Percentiles rank a stretch among this genome's conserved stretches.
Conservation (phyloP, 2,113 vertebrate genomes). For the Clinocottus analis region DNA sequence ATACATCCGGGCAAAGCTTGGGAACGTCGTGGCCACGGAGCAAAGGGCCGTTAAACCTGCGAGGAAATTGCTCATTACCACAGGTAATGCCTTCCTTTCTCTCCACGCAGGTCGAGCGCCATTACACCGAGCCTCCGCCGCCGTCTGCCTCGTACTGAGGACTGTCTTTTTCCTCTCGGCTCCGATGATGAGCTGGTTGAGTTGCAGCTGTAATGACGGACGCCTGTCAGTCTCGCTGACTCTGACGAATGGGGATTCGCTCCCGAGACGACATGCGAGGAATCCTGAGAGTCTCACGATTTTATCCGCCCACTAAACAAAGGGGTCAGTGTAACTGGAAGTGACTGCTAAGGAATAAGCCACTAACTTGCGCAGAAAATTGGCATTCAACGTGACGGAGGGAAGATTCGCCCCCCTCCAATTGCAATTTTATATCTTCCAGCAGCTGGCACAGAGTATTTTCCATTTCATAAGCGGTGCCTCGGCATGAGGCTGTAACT, state of each 20-base stretch:
- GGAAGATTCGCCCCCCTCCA: constrained; percentile 15
- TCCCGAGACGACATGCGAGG: constrained; percentile 28
- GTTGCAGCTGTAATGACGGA: constrained; percentile 63
- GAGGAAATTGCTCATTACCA: constrained; percentile 68
- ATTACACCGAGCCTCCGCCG: constrained; percentile 23
- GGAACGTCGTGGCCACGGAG: constrained; percentile 33
- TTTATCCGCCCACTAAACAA: constrained; percentile 52
- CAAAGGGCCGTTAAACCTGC: constrained; percentile 53
- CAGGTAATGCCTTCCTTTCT: constrained; percentile 35
- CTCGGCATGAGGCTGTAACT: constrained; percentile 28
- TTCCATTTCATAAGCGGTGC: constrained; percentile 45
- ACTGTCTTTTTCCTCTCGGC: constrained; percentile 48
- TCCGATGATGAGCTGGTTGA: constrained; percentile 63
- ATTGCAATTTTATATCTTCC: constrained; percentile 38
- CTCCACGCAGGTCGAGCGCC: constrained; percentile 47
- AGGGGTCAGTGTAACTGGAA: constrained; percentile 43
- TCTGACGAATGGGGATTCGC: constrained; percentile 55
- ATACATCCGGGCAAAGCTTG: constrained; percentile 34
- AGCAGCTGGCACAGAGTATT: constrained; percentile 42
- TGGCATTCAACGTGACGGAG: background rate
- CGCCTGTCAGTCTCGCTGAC: constrained; percentile 57
- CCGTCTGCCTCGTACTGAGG: background rate
- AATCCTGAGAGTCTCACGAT: constrained; percentile 30
- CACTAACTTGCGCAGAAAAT: constrained; percentile 8
- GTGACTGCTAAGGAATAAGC: constrained; percentile 45